Evolutionary conservation across 2,797 vertebrate species (phyloP).

Genomic region (Enteromius radiatus): DNA sequence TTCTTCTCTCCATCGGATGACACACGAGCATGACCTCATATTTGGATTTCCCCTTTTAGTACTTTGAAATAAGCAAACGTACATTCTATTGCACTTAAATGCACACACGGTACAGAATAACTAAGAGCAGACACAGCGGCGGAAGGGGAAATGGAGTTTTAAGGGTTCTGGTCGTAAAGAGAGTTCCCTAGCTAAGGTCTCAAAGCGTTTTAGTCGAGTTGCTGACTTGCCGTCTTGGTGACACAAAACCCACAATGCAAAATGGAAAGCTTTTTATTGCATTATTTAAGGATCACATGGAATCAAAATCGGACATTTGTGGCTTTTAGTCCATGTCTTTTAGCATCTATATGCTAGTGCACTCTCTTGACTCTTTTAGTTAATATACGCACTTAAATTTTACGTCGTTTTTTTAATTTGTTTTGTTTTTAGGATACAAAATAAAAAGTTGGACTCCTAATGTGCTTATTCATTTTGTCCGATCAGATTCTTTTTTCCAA

Average conservation of each 20-base stretch:
- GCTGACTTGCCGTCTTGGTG: background rate
- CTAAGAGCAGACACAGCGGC: slow-evolving; percentile 17
- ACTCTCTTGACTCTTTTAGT: background rate
- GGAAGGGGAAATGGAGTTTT: slow-evolving; percentile 40
- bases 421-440: background rate
- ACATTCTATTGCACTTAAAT: slow-evolving; percentile 11
- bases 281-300: slow-evolving; percentile 12
- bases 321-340: background rate
- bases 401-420: background rate
- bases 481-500: background rate
- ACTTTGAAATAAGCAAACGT: slow-evolving; percentile 25
- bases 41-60: slow-evolving; percentile 41
- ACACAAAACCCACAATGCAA: slow-evolving; percentile 15
- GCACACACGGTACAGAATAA: background rate
- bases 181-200: slow-evolving; percentile 21
- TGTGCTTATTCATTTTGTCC: background rate
- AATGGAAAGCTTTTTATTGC: slow-evolving; percentile 31
- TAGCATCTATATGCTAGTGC: background rate
- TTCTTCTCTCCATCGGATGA: slow-evolving; percentile 1
- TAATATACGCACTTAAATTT: background rate
- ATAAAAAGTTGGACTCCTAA: background rate
- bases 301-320: background rate
- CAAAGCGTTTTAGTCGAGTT: slow-evolving; percentile 26
- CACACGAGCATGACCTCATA: slow-evolving; percentile 42
- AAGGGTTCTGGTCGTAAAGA: slow-evolving; percentile 28